These are phyloP conservation scores for Phalloptychus januarius DNA, from an alignment of 2,797 vertebrate species.

Conservation along the genomic window DNA sequence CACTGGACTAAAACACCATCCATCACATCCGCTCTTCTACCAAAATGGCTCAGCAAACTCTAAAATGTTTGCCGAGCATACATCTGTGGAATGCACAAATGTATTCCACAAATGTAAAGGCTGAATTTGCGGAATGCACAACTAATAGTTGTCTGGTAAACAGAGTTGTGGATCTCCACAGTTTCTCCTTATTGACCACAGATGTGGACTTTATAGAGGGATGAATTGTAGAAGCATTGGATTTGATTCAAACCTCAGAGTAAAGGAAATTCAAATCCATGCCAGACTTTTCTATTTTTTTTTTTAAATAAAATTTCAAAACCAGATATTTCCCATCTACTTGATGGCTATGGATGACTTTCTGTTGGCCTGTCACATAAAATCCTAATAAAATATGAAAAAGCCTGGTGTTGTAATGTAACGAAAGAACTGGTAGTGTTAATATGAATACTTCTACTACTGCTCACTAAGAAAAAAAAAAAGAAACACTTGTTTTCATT, in stretches of 20 bases:
- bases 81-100: too few species aligned
- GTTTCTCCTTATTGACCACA: not conserved
- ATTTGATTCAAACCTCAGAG: not conserved
- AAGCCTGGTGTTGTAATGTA: not conserved
- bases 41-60: too few species aligned
- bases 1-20: too few species aligned
- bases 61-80: not conserved
- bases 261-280: not conserved
- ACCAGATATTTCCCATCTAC: not conserved
- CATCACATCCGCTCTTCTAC: too few species aligned
- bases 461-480: not conserved
- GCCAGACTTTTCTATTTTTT: not conserved
- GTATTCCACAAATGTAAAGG: too few species aligned
- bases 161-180: not conserved
- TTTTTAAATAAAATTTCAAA: not conserved
- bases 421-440: not conserved
- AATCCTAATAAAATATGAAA: not conserved
- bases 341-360: not conserved
- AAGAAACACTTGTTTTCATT: not conserved
- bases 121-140: not conserved
- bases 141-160: not conserved
- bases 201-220: not conserved
- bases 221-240: not conserved
- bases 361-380: not conserved
- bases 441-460: not conserved